Evolutionary conservation across 2,113 vertebrate genomes (phyloP).

Genomic region (Spea multiplicata): DNA sequence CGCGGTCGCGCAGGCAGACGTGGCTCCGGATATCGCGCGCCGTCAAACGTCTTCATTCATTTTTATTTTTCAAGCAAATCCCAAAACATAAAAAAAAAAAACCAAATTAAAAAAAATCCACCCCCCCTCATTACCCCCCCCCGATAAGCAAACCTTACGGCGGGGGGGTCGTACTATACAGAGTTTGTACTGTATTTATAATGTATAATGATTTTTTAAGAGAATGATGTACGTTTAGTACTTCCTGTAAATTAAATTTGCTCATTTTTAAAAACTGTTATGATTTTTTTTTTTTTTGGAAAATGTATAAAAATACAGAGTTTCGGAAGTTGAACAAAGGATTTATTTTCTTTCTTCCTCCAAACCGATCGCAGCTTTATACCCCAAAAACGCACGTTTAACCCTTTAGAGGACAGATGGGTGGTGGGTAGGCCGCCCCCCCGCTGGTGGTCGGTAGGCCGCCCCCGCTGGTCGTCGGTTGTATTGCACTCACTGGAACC

Average conservation of each 20-base stretch:
- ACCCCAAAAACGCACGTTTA: too few species aligned
- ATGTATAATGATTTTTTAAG: constrained; percentile 95
- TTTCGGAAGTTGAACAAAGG: constrained; percentile 1
- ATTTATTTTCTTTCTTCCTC: too few species aligned
- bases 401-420: too few species aligned
- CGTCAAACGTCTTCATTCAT: neutral
- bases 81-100: constrained; percentile 11
- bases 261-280: constrained; percentile 81
- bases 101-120: neutral
- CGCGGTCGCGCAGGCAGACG: neutral
- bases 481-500: neutral
- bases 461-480: too few species aligned
- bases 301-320: constrained; percentile 37
- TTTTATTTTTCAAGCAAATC: constrained; percentile 26
- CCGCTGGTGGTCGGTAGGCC: too few species aligned
- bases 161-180: constrained; percentile 90
- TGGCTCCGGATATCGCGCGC: neutral
- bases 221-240: constrained; percentile 95
- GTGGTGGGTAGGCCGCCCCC: too few species aligned
- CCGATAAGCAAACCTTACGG: constrained; percentile 58
- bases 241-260: constrained; percentile 94
- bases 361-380: too few species aligned
- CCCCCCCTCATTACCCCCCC: constrained; percentile 11
- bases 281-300: constrained; percentile 40
- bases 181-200: constrained; percentile 99